Conservation (phyloP, 23 tunicate species). For the Aplidium turbinatum region DNA sequence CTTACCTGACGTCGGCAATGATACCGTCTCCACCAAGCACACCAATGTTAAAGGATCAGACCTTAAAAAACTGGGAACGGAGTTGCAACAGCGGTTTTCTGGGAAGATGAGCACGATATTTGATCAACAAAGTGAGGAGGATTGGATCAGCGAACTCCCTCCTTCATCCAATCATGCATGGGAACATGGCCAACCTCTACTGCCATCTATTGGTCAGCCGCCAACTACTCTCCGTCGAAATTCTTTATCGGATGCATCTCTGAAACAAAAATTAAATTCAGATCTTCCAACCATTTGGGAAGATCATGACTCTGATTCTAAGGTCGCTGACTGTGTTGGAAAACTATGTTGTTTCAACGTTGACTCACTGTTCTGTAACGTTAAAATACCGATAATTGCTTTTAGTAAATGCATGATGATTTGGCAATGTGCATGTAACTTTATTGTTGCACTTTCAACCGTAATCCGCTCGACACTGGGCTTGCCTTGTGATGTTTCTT, state of each 20-base stretch:
- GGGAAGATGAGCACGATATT: not conserved
- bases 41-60: not conserved
- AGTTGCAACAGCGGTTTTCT: constrained; percentile 1
- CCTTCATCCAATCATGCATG: constrained; percentile 1
- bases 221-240: not conserved
- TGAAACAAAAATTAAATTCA: constrained; percentile 3
- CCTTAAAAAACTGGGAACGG: not conserved
- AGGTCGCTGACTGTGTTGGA: too few relatives aligned
- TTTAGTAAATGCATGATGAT: too few relatives aligned
- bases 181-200: constrained; percentile 14
- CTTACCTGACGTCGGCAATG: constrained; percentile 26
- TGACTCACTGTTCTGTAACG: too few relatives aligned
- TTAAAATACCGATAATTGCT: too few relatives aligned
- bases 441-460: too few relatives aligned
- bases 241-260: constrained; percentile 8
- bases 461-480: too few relatives aligned
- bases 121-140: not conserved
- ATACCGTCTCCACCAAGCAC: not conserved
- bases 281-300: constrained; percentile 44
- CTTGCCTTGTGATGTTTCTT: too few relatives aligned
- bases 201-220: constrained; percentile 14
- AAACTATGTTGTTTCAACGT: too few relatives aligned
- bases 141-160: not conserved
- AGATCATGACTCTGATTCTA: too few relatives aligned
- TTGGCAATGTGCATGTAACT: too few relatives aligned